phyloP scores from a whole-genome alignment of 1,140 invertebrate genomes.

The Zaprionus camerounensis region DNA sequence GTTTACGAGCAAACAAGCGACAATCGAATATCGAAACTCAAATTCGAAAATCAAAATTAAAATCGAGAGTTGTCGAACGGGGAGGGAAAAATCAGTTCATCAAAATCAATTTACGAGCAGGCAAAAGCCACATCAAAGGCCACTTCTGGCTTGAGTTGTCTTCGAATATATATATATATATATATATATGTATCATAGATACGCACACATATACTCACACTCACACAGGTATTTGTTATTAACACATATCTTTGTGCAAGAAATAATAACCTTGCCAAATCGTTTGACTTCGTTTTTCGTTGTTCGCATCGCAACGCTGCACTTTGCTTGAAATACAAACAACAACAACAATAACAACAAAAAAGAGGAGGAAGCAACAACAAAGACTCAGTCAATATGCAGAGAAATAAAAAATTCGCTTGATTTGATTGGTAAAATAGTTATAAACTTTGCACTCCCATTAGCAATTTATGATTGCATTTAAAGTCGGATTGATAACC shows the following conservation, averaged over 20 bases:
- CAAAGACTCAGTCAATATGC: constrained; percentile 6
- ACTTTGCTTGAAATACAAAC: constrained; percentile 20
- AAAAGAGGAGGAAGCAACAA: constrained; percentile 19
- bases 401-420: constrained; percentile 18
- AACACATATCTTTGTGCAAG: constrained; percentile 77
- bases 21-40: neutral
- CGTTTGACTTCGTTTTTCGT: constrained; percentile 69
- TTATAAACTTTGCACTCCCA: constrained; percentile 58
- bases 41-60: neutral
- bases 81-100: constrained; percentile 32
- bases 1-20: constrained; percentile 3
- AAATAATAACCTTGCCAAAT: constrained; percentile 79
- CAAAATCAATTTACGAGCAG: constrained; percentile 36
- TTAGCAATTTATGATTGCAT: constrained; percentile 52
- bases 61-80: constrained; percentile 6
- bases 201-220: neutral
- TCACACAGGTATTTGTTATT: constrained; percentile 43
- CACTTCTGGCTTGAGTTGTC: constrained; percentile 5
- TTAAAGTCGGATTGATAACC: constrained; percentile 40
- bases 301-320: constrained; percentile 38
- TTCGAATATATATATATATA: neutral
- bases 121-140: constrained; percentile 18
- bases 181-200: neutral
- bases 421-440: constrained; percentile 48
- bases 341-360: constrained; percentile 30